Evolutionary conservation across 2,888 invertebrate genomes (phyloP).

Genomic region (Heliconius charithonia): DNA sequence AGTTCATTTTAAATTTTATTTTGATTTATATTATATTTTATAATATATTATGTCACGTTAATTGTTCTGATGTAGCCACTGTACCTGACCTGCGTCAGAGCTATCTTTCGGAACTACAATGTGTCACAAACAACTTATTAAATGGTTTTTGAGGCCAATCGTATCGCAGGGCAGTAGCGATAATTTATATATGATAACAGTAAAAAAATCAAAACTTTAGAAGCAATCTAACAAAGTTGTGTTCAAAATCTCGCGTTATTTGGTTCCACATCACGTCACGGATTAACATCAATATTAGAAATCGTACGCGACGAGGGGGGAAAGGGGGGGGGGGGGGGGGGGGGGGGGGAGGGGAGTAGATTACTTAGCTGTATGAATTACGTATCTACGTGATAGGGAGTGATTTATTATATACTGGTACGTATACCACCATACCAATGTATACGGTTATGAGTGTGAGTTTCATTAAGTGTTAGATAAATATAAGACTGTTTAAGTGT

Average conservation of each 20-base stretch:
- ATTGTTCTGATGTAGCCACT: no score
- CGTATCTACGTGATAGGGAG: conserved; percentile 17
- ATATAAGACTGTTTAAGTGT: not conserved
- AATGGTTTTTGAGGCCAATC: no score
- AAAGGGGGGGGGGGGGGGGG: not conserved
- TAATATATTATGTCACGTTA: no score
- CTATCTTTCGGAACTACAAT: no score
- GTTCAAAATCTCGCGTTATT: conserved; percentile 10
- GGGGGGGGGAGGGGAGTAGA: not conserved
- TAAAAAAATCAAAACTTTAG: not conserved
- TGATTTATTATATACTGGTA: conserved; percentile 15
- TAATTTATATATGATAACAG: no score
- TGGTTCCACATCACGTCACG: conserved; percentile 32
- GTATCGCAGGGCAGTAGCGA: no score
- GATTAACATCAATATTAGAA: conserved; percentile 45
- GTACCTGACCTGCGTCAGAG: no score
- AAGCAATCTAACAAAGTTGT: not conserved
- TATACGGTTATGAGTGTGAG: not conserved
- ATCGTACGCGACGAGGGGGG: conserved; percentile 19
- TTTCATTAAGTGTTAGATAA: not conserved
- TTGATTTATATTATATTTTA: no score
- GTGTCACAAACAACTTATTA: no score
- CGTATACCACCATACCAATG: no score
- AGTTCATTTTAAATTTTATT: no score
- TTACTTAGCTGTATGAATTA: conserved; percentile 29